These are phyloP conservation scores for Carassius auratus DNA, from an alignment of 2,113 vertebrate genomes.

Conservation along the genomic window DNA sequence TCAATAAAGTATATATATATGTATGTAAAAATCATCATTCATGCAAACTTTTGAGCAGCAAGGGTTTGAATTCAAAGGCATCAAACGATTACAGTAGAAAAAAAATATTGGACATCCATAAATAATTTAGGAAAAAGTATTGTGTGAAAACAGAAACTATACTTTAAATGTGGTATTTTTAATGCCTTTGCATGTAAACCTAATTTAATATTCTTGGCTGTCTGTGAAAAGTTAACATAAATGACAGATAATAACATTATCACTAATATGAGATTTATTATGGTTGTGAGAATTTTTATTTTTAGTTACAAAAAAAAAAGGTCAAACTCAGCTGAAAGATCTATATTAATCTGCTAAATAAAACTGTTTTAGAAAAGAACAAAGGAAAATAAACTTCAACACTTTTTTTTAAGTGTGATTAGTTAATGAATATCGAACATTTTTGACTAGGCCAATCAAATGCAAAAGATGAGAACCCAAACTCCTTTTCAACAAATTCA, in stretches of 20 bases:
- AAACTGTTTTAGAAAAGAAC: background rate
- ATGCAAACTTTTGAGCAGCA: background rate
- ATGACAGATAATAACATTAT: background rate
- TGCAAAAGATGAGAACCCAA: background rate
- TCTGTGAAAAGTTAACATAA: background rate
- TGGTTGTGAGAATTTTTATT: too few relatives aligned
- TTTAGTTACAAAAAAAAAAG: too few relatives aligned
- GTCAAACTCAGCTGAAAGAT: background rate
- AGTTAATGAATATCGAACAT: background rate
- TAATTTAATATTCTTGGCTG: background rate
- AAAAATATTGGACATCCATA: background rate
- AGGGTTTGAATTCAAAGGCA: background rate
- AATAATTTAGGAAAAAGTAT: background rate
- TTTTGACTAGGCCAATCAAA: background rate
- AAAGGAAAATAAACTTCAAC: too few relatives aligned
- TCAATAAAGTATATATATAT: background rate
- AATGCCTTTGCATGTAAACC: background rate
- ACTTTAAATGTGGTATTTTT: background rate
- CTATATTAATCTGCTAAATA: background rate
- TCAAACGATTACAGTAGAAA: background rate
- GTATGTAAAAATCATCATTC: background rate
- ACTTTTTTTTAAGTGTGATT: too few relatives aligned
- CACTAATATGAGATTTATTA: background rate
- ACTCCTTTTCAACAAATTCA: background rate
- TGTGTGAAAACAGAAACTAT: background rate